Percentiles rank a stretch among this genome's conserved stretches.
These are phyloP conservation scores for Pampusana beccarii DNA, from an alignment of 2,113 vertebrate genomes.

Conservation along the genomic window DNA sequence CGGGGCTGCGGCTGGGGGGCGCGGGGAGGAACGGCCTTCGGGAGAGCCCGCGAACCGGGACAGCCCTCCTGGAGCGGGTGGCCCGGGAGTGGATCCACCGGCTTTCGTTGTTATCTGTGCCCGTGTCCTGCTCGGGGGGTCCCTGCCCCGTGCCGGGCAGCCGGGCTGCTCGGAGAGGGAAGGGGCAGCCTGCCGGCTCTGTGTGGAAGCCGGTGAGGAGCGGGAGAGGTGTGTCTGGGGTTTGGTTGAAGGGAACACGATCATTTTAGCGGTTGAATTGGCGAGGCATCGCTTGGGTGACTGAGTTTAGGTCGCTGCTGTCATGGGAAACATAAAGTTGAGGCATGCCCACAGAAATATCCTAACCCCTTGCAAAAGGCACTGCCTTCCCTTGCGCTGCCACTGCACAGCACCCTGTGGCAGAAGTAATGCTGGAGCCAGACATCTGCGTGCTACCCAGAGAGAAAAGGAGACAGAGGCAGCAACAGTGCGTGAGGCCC, in stretches of 20 bases:
- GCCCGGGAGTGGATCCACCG: neutral
- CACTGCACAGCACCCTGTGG: neutral
- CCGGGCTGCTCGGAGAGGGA: too few species aligned
- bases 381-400: neutral
- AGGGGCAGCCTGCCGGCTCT: neutral
- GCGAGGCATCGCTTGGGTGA: neutral
- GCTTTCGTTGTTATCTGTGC: too few species aligned
- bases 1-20: neutral
- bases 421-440: fast-evolving
- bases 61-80: neutral
- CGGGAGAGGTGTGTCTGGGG: neutral
- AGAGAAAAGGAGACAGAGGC: neutral
- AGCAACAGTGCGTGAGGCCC: neutral
- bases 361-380: neutral
- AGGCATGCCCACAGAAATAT: neutral
- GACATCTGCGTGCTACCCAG: fast-evolving
- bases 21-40: neutral
- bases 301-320: neutral
- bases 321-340: neutral
- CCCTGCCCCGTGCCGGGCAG: neutral
- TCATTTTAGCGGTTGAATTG: neutral
- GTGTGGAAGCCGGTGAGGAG: neutral
- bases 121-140: neutral
- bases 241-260: neutral
- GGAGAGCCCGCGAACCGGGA: neutral